A percentile compares a stretch with the other conserved stretches of the same genome.
Evolutionary conservation across 35 echinoderm and acorn worm species (phyloP).

Genomic region (Heliocidaris erythrogramma): DNA sequence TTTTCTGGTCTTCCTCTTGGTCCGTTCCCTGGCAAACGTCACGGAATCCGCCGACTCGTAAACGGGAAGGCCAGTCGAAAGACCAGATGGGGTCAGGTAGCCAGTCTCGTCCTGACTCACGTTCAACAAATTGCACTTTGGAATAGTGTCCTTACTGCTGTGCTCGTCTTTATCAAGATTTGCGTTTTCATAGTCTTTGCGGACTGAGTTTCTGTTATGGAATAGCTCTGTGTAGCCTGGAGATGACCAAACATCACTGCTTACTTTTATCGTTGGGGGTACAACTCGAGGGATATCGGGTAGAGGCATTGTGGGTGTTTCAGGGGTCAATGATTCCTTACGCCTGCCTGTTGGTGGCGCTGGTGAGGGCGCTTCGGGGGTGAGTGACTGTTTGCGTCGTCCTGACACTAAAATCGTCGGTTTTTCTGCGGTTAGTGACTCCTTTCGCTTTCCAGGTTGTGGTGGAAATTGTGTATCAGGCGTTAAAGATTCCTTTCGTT

Average conservation of each 20-base stretch:
- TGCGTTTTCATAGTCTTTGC: neutral
- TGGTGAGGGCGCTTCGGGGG: neutral
- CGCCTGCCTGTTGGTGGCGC: neutral
- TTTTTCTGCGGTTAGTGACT: neutral
- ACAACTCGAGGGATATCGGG: neutral
- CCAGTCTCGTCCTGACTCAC: constrained; percentile 34
- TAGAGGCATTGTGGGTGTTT: constrained; percentile 22
- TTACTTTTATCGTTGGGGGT: neutral
- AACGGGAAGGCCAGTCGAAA: neutral
- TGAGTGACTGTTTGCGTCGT: neutral
- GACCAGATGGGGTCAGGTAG: constrained; percentile 14
- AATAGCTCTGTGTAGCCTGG: constrained; percentile 33
- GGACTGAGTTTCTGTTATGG: neutral
- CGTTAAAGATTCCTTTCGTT: constrained; percentile 9
- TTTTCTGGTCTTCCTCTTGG: constrained; percentile 16
- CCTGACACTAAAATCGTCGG: neutral
- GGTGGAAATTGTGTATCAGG: neutral
- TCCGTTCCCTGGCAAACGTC: neutral
- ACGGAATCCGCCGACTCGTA: constrained; percentile 25
- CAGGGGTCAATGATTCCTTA: constrained; percentile 6
- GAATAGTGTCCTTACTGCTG: neutral
- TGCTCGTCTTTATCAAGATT: neutral
- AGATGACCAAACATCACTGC: neutral
- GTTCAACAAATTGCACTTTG: neutral
- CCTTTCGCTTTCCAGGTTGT: neutral